Evolutionary conservation across 2,888 invertebrate genomes (phyloP), one percentile per base, ranked within the genome.

Genomic region (Heliconius hortense): DNA sequence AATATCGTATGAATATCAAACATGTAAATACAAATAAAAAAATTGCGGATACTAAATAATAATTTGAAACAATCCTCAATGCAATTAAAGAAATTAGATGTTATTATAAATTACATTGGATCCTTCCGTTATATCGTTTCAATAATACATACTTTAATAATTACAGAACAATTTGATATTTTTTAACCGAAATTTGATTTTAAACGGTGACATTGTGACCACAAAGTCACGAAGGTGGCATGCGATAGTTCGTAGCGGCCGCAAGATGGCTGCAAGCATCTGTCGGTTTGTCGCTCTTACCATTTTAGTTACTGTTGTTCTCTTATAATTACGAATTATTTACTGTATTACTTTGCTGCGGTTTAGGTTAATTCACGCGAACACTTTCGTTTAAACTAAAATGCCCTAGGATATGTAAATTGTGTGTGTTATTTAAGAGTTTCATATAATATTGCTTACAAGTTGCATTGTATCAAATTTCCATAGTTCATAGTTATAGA

Each of bases 241-340:
- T 86, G 84, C 88, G 87, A 88, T 85, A 86, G 86, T 87, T 85
- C 84, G 83, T 74, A 68, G 69, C 84, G 79, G 85, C 90, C 90
- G 85, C 90, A 92, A 89, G 87, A 91, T 91, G 89, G 93, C 93
- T 90, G 89, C 89, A 85, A 92, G 93, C 93, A 93, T 92, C 91
- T 94, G 93, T 92, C 92, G 89, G 86, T 87, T 92, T 92, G 92
- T 90, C 93, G 92, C 92, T 91, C 87, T 90, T 92, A 88, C 86
- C 84, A 77, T 85, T 85, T 86, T 89, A 91, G 90, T 90, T 89
- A 90, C 89, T 83, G 87, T 89, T 87, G 84, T 24, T 89, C 88
- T 87, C 87, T 86, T 88, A 88, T 87, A 91, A 90, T 93, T 91
- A 90, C 24, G 75, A 74, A 74, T 74, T 74, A 74, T 89, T 87